Evolutionary conservation across 2,113 vertebrate genomes (phyloP), one percentile per base, ranked within the genome.

Genomic region (Echinops telfairi): DNA sequence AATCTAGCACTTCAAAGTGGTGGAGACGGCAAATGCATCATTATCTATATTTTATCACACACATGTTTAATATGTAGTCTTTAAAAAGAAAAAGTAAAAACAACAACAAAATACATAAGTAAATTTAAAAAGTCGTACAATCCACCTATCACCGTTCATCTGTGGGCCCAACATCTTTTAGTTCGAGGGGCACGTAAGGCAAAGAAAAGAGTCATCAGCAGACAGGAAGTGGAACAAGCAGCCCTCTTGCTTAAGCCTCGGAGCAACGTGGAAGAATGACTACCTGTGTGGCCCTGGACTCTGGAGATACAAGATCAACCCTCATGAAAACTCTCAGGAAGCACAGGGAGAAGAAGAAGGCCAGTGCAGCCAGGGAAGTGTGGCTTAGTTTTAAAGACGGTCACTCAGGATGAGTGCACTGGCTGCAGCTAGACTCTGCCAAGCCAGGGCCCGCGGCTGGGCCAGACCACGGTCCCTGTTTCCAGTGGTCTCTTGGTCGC

Each of bases 291-390:
- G 31, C 15, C 53, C 19, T 5, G 36, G 27, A 19, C 60, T 70
- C 88, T 85, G 17, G 82, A 87, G 86, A 89, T 31, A 33, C 0
- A 12, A 60, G 71, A 25, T 10, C 73, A 93, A 71, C 85, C 90
- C 83, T 60, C 75, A 90, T 23, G 10, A 31, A 81, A 64, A 75
- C 43, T 80, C 81, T 29, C 40, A 75, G 57, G 71, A 64, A 85
- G 57, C 17, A 25, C 3, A 40, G n/a, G 38, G 86, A 64, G 31
- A 60, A 71, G 40, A 57, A 66, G 43, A 71, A 36, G 83, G 23
- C 40, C 66, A 82, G 68, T 23, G 31, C 12, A 85, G 78, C 73
- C 31, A 58, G 68, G 17, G 1, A n/a, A 14, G 43, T 27, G n/a
- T 8, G 47, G 3, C 7, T 14, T 14, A 12, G 3, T 16, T 71